phyloP scores from a whole-genome alignment of 2,113 vertebrate species.

The Thamnophis sirtalis region DNA sequence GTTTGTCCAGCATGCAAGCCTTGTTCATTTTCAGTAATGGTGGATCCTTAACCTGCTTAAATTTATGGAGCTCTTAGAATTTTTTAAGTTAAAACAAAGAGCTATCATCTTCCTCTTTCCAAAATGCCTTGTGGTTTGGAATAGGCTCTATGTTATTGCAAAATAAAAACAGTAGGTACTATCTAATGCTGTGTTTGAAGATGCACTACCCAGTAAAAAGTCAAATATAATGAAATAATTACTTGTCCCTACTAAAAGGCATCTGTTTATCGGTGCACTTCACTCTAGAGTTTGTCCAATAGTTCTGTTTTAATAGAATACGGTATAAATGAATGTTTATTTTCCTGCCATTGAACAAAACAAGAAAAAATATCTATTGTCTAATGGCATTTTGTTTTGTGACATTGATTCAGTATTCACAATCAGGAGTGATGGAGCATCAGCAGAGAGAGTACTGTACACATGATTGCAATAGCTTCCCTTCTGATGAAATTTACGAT shows the following conservation, averaged over 20 bases:
- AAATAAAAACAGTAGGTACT: not conserved
- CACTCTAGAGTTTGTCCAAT: no score
- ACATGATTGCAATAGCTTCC: not conserved
- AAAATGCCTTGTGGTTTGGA: not conserved
- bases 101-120: not conserved
- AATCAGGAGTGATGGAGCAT: not conserved
- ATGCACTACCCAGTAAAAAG: not conserved
- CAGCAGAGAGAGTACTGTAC: not conserved
- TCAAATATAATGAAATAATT: not conserved
- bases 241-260: not conserved
- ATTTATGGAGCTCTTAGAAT: not conserved
- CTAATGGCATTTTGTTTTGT: no score
- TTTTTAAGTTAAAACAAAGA: not conserved
- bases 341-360: no score
- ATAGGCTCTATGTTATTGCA: not conserved
- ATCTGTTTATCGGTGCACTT: not conserved
- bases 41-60: not conserved
- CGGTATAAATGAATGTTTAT: no score
- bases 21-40: not conserved
- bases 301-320: no score
- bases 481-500: not conserved
- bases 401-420: no score
- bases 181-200: not conserved
- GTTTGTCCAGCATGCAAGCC: not conserved
- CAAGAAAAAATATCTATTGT: no score